Evolutionary conservation across 2,888 invertebrate species (phyloP).

Genomic region (Adela reaumurella): DNA sequence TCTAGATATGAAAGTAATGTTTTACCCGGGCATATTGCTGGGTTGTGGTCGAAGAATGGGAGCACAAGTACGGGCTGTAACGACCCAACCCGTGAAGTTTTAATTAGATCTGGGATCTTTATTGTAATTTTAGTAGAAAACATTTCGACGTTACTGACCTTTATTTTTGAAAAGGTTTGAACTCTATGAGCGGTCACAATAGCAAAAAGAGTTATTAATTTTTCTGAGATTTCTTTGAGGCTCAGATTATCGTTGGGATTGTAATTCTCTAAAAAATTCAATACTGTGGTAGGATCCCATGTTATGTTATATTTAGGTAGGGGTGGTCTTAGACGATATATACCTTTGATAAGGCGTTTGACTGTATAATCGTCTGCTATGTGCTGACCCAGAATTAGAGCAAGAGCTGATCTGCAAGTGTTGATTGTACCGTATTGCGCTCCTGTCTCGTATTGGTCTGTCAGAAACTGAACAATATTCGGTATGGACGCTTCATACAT

Average conservation of each 20-base stretch:
- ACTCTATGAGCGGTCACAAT: conserved; percentile 4
- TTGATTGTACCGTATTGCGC: conserved; percentile 7
- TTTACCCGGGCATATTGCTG: too few species aligned
- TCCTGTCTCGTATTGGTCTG: conserved; percentile 4
- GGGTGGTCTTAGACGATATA: conserved; percentile 10
- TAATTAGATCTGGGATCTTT: conserved; percentile 4
- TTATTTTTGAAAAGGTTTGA: conserved; percentile 4
- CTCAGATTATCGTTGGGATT: conserved; percentile 3
- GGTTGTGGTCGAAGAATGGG: too few species aligned
- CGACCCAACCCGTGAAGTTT: conserved; percentile 1
- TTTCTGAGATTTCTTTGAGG: conserved; percentile 4
- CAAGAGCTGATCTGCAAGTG: conserved; percentile 5
- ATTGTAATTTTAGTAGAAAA: too few species aligned
- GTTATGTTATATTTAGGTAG: conserved; percentile 11
- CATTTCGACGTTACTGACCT: neutral
- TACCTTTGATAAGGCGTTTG: conserved; percentile 11
- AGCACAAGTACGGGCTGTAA: conserved; percentile 1
- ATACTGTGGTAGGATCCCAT: conserved; percentile 15
- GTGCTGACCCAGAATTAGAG: conserved; percentile 1
- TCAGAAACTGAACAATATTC: conserved; percentile 6
- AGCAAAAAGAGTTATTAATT: conserved; percentile 2
- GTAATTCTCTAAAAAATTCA: neutral
- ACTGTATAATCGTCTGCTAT: conserved; percentile 1
- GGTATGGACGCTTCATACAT: conserved; percentile 6
- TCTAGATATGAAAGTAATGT: too few species aligned